These are phyloP conservation scores for Aramus guarauna DNA, from an alignment of 2,113 vertebrate species.

Conservation along the genomic window DNA sequence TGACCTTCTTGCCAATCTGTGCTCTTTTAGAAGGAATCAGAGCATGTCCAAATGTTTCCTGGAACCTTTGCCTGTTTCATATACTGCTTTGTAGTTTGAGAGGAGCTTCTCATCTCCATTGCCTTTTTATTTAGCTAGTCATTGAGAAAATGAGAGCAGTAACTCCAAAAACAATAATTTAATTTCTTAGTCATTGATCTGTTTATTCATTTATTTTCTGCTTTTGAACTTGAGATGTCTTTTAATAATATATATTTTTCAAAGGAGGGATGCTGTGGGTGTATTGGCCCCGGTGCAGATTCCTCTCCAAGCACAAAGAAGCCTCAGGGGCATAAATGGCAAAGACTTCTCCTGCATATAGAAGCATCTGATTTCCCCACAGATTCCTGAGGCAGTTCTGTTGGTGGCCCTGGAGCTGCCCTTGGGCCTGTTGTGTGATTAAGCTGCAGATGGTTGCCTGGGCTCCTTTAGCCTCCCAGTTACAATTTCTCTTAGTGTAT, in stretches of 20 bases:
- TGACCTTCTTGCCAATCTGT: neutral
- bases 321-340: neutral
- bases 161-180: neutral
- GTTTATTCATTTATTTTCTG: neutral
- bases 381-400: neutral
- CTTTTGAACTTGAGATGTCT: neutral
- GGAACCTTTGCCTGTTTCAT: neutral
- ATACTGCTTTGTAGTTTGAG: neutral
- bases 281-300: neutral
- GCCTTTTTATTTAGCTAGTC: neutral
- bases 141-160: neutral
- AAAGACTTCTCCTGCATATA: neutral
- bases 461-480: neutral
- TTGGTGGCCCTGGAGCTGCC: neutral
- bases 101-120: neutral
- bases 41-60: neutral
- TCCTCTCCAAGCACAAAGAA: neutral
- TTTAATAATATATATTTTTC: neutral
- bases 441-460: neutral
- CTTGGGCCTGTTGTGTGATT: neutral
- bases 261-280: neutral
- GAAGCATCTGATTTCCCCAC: neutral
- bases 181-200: neutral
- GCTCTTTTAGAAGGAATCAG: neutral
- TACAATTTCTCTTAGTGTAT: neutral